Conservation (phyloP, 35 echinoderm and acorn worm genomes). For the Chiridota heheva region DNA sequence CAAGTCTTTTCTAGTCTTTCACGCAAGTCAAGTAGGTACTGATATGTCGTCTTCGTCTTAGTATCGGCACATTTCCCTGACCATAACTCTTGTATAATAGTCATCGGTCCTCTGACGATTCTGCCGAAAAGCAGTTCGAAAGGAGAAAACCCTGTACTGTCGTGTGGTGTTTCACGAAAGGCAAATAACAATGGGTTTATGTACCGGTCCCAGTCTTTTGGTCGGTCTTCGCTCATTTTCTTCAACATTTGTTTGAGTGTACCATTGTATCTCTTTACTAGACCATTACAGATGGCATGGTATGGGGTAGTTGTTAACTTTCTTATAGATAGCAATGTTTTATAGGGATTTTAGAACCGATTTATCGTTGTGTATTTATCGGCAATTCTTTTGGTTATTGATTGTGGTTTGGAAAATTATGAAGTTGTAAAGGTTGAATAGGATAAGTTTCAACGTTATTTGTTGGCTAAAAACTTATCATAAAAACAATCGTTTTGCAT, state of each 20-base stretch:
- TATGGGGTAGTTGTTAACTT: slow-evolving; percentile 58
- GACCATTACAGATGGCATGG: slow-evolving; percentile 49
- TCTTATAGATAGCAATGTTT: slow-evolving; percentile 49
- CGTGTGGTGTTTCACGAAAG: slow-evolving; percentile 49
- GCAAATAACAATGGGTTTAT: slow-evolving; percentile 53
- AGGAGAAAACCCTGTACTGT: slow-evolving; percentile 53
- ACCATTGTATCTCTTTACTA: slow-evolving; percentile 58
- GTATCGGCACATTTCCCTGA: background rate
- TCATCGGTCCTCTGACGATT: slow-evolving; percentile 51
- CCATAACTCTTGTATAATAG: slow-evolving; percentile 46
- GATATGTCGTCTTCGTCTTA: slow-evolving; percentile 45
- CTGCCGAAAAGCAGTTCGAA: slow-evolving; percentile 62
- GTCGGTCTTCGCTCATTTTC: slow-evolving; percentile 54
- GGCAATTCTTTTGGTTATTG: no score
- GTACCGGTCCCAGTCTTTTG: slow-evolving; percentile 61
- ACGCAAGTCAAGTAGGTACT: slow-evolving; percentile 54
- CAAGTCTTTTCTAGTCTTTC: slow-evolving; percentile 51
- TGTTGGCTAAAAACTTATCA: no score
- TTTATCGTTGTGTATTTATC: no score
- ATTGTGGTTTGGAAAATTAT: no score
- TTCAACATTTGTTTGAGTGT: slow-evolving; percentile 41
- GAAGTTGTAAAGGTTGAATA: no score
- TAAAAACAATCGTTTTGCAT: no score
- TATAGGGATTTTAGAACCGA: no score
- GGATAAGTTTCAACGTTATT: no score